phyloP scores from a whole-genome alignment of 2,888 invertebrate species.

The Athrips mouffetella region DNA sequence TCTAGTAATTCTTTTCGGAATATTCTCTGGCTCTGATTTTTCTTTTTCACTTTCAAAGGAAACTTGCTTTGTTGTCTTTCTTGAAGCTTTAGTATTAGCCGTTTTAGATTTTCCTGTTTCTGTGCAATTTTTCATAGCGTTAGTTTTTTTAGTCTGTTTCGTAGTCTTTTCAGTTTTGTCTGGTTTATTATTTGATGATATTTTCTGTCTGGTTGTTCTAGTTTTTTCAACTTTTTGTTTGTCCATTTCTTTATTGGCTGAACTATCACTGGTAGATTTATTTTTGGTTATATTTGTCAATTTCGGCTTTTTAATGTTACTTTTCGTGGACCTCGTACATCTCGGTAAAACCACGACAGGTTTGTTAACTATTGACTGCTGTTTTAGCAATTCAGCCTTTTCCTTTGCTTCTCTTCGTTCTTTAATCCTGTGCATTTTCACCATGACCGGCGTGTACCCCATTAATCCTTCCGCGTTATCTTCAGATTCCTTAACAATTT shows the following conservation, averaged over 20 bases:
- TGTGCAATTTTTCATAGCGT: background rate
- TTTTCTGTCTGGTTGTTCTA: conserved; percentile 8
- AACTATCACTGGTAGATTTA: conserved; percentile 9
- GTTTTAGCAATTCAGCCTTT: conserved; percentile 46
- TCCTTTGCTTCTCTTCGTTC: conserved; percentile 66
- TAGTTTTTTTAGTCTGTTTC: background rate
- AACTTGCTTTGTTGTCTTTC: conserved; percentile 26
- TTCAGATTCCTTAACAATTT: conserved; percentile 46
- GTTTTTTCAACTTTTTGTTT: conserved; percentile 8
- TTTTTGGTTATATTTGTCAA: background rate
- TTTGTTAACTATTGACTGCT: conserved; percentile 36
- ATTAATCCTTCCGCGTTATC: conserved; percentile 39
- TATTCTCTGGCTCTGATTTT: conserved; percentile 17
- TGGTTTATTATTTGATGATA: conserved; percentile 5
- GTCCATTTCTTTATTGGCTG: conserved; percentile 8
- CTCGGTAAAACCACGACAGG: conserved; percentile 29
- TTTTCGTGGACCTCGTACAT: conserved; percentile 48
- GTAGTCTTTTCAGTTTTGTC: background rate
- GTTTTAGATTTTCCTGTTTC: conserved; percentile 2
- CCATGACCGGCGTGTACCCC: conserved; percentile 79
- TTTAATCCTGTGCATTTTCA: conserved; percentile 67
- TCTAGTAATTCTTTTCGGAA: background rate
- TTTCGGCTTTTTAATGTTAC: conserved; percentile 20
- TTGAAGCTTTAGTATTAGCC: background rate
- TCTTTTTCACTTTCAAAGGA: conserved; percentile 31